These are phyloP conservation scores for Galago senegalensis DNA, from an alignment of 2,797 vertebrate genomes.

Conservation along the genomic window DNA sequence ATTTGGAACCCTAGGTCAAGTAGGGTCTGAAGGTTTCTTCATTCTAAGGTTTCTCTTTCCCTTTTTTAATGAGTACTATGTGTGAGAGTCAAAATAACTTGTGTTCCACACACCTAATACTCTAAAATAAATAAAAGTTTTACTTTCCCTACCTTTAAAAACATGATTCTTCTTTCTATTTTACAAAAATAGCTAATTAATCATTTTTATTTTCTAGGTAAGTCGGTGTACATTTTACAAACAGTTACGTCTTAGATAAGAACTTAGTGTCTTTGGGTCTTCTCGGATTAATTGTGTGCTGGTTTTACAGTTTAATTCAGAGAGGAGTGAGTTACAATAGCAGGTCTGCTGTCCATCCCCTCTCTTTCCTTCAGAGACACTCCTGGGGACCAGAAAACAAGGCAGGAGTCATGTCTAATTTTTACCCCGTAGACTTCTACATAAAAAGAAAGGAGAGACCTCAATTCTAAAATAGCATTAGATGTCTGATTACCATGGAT, in stretches of 20 bases:
- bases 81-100: neutral
- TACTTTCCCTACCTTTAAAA: neutral
- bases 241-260: neutral
- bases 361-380: neutral
- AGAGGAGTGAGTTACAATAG: neutral
- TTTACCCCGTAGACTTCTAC: neutral
- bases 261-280: neutral
- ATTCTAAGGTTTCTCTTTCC: neutral
- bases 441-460: neutral
- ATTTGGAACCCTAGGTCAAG: neutral
- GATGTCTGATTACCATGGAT: neutral
- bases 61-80: neutral
- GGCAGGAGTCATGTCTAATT: neutral
- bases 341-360: fast-evolving
- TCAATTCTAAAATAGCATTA: neutral
- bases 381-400: neutral
- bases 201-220: neutral
- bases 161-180: neutral
- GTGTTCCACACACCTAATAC: neutral
- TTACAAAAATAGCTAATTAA: neutral
- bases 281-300: neutral
- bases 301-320: neutral
- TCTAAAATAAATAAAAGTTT: neutral
- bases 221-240: neutral
- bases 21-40: neutral